Base-by-base conservation (phyloP, 2,113 vertebrate genomes). In the Grantiella picta region DNA sequence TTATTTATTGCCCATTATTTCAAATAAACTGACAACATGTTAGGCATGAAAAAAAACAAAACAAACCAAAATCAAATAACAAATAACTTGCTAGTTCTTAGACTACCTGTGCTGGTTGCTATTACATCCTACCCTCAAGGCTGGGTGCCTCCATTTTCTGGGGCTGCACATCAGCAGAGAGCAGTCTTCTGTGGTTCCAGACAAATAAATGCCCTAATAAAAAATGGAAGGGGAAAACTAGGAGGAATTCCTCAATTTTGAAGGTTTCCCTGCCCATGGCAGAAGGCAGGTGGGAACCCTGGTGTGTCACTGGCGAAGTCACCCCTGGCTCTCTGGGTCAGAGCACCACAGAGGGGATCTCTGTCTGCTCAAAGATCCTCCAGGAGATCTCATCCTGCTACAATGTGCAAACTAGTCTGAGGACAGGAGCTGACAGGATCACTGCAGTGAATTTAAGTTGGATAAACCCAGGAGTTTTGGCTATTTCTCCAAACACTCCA, bases 241-340 rank as follows among this genome's bases (percentile, higher is more conserved):
- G 36, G 47, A 86, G 60, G 42, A 59, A 45, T 83, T 64, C 17
- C 45, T 76, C 13, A 2, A 0, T 49, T 54, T 40, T 54, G n/a
- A 54, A 40, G 45, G 38, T 12, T 82, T 4, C 9, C 5, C 5
- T 0, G 4, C 22, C 22, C 0, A 0, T 44, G 47, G 31, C 45
- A 54, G 69, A 44, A 64, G 49, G 23, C 21, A 14, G 68, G 5
- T 14, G 36, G 50, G 82, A 75, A 31, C 29, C 36, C 36, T 23
- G 44, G 22, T 29, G 22, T 63, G 28, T 22, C 2, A 2, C 27
- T 2, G 9, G 8, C 40, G 1, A 4, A 23, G 33, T 50, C 8
- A 2, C 4, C 11, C 10, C 19, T 12, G 10, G 6, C 33, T 50
- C 31, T 49, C n/a, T 13, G 21, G 69, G 20, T 28, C n/a, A 57